phyloP scores from a whole-genome alignment of 2,888 invertebrate species.

The Rhaphigaster nebulosa region DNA sequence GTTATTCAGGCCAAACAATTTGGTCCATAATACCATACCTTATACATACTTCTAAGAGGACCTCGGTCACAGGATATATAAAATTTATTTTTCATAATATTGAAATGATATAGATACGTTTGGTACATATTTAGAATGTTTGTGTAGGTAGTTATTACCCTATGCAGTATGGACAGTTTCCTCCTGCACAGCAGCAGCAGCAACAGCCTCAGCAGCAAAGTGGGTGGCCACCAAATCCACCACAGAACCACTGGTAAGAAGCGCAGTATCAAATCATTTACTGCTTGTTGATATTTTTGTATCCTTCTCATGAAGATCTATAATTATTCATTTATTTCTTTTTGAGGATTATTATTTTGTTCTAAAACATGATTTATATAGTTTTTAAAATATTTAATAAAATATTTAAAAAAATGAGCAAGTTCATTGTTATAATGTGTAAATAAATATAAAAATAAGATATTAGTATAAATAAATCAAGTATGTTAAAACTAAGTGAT shows the following conservation, averaged over 20 bases:
- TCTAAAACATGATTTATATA: neutral
- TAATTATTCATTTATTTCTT: neutral
- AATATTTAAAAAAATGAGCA: neutral
- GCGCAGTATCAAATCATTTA: neutral
- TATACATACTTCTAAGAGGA: too few species aligned
- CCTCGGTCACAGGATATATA: too few species aligned
- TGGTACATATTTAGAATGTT: neutral
- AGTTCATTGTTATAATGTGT: slow-evolving; percentile 1
- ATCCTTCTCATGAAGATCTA: neutral
- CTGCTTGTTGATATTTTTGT: neutral
- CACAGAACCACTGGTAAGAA: slow-evolving; percentile 5
- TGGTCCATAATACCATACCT: too few species aligned
- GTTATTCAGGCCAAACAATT: too few species aligned
- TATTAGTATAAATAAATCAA: neutral
- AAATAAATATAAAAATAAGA: slow-evolving; percentile 4
- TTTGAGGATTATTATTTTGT: slow-evolving; percentile 8
- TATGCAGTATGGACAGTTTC: slow-evolving; percentile 14
- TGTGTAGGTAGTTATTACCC: neutral
- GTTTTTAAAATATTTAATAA: slow-evolving; percentile 30
- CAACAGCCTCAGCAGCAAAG: neutral
- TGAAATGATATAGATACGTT: too few species aligned
- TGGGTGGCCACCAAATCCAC: slow-evolving; percentile 1
- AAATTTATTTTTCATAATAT: too few species aligned
- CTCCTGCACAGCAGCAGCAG: neutral
- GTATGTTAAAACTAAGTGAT: neutral